Base-by-base conservation (phyloP, 2,113 vertebrate species). In the Pipra filicauda region DNA sequence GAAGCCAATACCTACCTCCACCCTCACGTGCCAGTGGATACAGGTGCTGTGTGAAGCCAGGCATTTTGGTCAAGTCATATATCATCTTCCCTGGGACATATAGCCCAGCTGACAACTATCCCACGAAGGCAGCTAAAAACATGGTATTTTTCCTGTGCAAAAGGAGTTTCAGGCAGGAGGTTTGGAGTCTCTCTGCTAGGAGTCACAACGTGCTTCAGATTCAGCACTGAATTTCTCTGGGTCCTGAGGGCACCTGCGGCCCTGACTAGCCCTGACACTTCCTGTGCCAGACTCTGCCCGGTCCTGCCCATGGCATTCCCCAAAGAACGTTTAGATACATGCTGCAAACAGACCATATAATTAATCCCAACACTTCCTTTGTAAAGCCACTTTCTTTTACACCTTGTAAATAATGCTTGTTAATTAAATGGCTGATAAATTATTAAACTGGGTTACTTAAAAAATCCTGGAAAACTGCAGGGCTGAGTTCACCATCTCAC, bases 81-180 rank as follows among this genome's bases (percentile, higher is more conserved):
- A 26, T 22, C 35, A 15, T 65, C 41, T 72, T 88, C n/a, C 24
- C 39, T 72, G 62, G 20, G 18, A 51, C 33, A 18, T 9, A 3
- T 2, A 72, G 30, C 28, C 33, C 43, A 49, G 37, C 28, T 62
- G 30, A 59, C 10, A 43, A 11, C 57, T 41, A 35, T 46, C 27
- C 43, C 35, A 46, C 0, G 0, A 71, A 85, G 33, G 15, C 62
- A 67, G 39, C 28, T 75, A 10, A 69, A 87, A 82, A 67, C 2
- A 7, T 66, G 17, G 8, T 1, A 49, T 14, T 49, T 67, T 69
- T 37, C n/a, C 17, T 2, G 0, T 2, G 1, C 10, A 23, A 83
- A 91, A 59, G 18, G 23, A 27, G 7, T 76, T 95, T 73, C 30
- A 4, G 13, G 33, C 76, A 65, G 44, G 41, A 84, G 24, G 16